Conservation (phyloP, 2,888 invertebrate genomes). For the Drepanosiphum platanoidis region DNA sequence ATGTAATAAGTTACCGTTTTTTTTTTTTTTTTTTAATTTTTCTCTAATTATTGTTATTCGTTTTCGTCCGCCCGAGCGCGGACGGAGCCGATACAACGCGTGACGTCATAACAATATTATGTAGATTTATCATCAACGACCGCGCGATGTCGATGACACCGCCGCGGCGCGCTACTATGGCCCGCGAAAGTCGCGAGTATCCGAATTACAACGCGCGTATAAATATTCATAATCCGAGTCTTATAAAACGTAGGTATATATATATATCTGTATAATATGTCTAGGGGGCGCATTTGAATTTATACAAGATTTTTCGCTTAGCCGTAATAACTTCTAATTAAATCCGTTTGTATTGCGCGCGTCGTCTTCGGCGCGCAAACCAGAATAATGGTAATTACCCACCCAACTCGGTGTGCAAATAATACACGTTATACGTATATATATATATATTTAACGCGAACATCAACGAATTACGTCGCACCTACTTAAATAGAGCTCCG, state of each 20-base stretch:
- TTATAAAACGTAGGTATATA: not conserved
- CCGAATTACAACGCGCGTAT: not conserved
- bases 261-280: not conserved
- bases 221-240: not conserved
- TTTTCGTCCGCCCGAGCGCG: no score
- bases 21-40: no score
- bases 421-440: not conserved
- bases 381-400: slow-evolving; percentile 35
- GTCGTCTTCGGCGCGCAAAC: slow-evolving; percentile 1
- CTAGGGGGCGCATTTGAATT: not conserved
- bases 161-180: no score
- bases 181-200: no score
- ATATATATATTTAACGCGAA: no score
- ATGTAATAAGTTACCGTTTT: no score
- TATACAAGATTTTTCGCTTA: slow-evolving; percentile 46
- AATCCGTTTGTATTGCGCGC: slow-evolving; percentile 16
- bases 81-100: no score
- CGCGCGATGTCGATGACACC: no score
- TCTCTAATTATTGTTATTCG: no score
- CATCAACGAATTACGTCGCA: slow-evolving; percentile 29
- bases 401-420: slow-evolving; percentile 10
- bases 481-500: slow-evolving; percentile 11
- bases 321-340: slow-evolving; percentile 34
- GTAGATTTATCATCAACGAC: no score
- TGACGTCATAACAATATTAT: no score